Evolutionary conservation across 2,113 vertebrate species (phyloP).

Genomic region (Sinocyclocheilus grahami): DNA sequence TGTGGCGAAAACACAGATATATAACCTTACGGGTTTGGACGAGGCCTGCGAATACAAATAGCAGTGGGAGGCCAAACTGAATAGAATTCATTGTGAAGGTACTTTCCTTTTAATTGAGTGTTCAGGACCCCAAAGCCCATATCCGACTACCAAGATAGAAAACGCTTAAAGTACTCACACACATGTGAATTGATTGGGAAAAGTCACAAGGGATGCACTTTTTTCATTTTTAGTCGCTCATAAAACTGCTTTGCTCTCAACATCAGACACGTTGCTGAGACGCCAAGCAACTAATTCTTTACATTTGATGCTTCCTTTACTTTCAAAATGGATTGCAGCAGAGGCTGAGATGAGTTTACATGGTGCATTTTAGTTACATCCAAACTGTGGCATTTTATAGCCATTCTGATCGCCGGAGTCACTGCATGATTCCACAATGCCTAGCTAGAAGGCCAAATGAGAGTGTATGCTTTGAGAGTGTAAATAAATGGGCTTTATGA

Average conservation of each 20-base stretch:
- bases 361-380: conserved; percentile 16
- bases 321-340: conserved; percentile 15
- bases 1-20: conserved; percentile 55
- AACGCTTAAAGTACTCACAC: background rate
- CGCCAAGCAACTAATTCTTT: conserved; percentile 35
- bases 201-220: background rate
- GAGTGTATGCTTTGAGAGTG: conserved; percentile 32
- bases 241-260: too few species aligned
- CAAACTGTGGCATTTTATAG: background rate
- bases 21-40: conserved; percentile 33
- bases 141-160: background rate
- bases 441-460: too few species aligned
- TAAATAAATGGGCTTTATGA: conserved; percentile 54
- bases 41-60: conserved; percentile 29
- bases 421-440: too few species aligned
- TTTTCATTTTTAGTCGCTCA: background rate
- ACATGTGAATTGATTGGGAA: background rate
- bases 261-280: conserved; percentile 9
- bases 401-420: background rate
- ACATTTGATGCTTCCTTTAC: background rate
- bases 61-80: conserved; percentile 40
- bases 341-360: conserved; percentile 17
- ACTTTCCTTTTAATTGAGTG: conserved; percentile 7
- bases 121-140: background rate
- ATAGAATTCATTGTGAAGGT: conserved; percentile 28